A percentile compares a stretch with the other conserved stretches of the same genome.
These are phyloP conservation scores for Actinemys pallida DNA, from an alignment of 2,113 vertebrate species.

Conservation along the genomic window DNA sequence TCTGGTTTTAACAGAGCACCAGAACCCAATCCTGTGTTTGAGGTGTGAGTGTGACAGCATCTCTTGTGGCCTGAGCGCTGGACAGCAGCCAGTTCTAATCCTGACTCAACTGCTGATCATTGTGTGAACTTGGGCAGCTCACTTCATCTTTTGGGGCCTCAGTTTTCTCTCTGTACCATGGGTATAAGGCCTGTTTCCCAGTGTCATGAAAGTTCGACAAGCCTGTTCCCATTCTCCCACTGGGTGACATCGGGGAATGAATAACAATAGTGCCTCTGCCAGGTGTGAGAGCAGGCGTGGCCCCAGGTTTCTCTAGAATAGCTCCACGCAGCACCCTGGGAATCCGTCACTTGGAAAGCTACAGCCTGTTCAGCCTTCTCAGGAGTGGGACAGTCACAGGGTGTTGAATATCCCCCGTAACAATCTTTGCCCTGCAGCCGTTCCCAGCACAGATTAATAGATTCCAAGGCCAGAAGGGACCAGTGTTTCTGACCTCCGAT, in stretches of 20 bases:
- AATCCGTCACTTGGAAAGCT: neutral
- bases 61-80: neutral
- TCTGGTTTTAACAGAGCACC: neutral
- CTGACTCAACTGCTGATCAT: neutral
- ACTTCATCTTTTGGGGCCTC: neutral
- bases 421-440: neutral
- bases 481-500: too few relatives aligned
- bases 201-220: neutral
- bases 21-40: neutral
- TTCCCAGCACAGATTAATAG: neutral
- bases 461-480: too few relatives aligned
- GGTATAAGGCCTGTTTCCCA: neutral
- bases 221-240: neutral
- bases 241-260: neutral
- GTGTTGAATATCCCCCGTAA: neutral
- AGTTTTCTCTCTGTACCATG: neutral
- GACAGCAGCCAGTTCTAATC: neutral
- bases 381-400: neutral
- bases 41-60: neutral
- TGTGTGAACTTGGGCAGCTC: neutral
- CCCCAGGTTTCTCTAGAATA: neutral
- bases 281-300: too few relatives aligned
- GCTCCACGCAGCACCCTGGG: too few relatives aligned
- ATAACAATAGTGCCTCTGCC: neutral
- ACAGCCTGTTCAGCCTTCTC: neutral